Evolutionary conservation across 2,888 invertebrate genomes (phyloP).

Genomic region (Acleris emargana): DNA sequence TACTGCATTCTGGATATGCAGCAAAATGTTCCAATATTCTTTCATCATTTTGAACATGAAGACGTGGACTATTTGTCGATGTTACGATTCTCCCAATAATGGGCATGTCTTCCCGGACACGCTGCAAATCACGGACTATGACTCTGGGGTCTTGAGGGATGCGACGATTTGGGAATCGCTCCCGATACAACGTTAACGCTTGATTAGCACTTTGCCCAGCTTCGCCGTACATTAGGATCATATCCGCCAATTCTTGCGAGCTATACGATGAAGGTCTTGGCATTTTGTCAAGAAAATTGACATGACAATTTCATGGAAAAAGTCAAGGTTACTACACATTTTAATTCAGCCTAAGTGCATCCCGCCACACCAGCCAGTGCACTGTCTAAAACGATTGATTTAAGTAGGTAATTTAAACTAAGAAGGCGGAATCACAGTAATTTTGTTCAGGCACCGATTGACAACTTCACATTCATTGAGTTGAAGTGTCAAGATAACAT

Average conservation of each 20-base stretch:
- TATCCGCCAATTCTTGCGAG: slow-evolving; percentile 2
- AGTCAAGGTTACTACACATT: too few species aligned
- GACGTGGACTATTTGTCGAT: slow-evolving; percentile 2
- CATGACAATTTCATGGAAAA: too few species aligned
- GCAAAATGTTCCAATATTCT: slow-evolving; percentile 9
- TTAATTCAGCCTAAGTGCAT: too few species aligned
- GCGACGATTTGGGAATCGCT: slow-evolving; percentile 17
- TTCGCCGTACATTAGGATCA: slow-evolving; percentile 16
- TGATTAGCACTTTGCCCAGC: slow-evolving; percentile 7
- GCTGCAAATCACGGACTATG: slow-evolving; percentile 2
- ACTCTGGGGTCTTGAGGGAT: slow-evolving; percentile 12
- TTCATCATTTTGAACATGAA: slow-evolving; percentile 6
- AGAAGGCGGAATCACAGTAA: too few species aligned
- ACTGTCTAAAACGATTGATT: too few species aligned
- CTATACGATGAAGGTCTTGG: too few species aligned
- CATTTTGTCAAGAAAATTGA: too few species aligned
- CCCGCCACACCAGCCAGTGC: too few species aligned
- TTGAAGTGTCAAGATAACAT: too few species aligned
- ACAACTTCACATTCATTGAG: too few species aligned
- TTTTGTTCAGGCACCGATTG: too few species aligned
- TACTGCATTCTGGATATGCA: slow-evolving; percentile 8
- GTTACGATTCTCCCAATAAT: slow-evolving; percentile 6
- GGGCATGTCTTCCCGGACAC: slow-evolving; percentile 15
- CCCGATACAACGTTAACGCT: slow-evolving; percentile 7
- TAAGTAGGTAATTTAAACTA: too few species aligned